phyloP scores from a whole-genome alignment of 2,888 invertebrate species.

The Drosophila paramelanica region DNA sequence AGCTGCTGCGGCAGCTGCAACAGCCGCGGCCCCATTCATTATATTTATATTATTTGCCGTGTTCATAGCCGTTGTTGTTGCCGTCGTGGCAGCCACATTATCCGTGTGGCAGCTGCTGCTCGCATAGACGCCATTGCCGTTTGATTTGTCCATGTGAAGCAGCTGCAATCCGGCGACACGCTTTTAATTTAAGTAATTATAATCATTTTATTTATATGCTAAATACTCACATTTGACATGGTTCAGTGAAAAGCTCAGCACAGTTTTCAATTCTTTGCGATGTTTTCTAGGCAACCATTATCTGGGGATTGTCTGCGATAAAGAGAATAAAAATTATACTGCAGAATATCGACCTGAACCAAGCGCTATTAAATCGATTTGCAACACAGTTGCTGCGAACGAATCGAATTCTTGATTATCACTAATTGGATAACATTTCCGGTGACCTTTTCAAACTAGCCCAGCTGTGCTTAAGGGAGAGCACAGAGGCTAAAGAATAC shows the following conservation, averaged over 20 bases:
- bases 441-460: slow-evolving; percentile 58
- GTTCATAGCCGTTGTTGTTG: slow-evolving; percentile 38
- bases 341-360: slow-evolving; percentile 1
- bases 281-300: slow-evolving; percentile 70
- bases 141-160: slow-evolving; percentile 84
- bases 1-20: slow-evolving; percentile 60
- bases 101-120: slow-evolving; percentile 55
- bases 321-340: slow-evolving; percentile 3
- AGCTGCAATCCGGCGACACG: slow-evolving; percentile 55
- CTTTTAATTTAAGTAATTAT: not conserved
- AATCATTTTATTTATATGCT: not conserved
- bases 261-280: slow-evolving; percentile 6
- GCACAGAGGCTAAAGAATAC: slow-evolving; percentile 21
- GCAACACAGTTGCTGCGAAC: slow-evolving; percentile 12
- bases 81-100: slow-evolving; percentile 47
- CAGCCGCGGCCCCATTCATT: slow-evolving; percentile 71
- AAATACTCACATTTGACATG: slow-evolving; percentile 81
- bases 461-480: slow-evolving; percentile 25
- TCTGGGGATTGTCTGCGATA: slow-evolving; percentile 70
- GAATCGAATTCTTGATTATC: slow-evolving; percentile 56
- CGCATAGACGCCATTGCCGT: slow-evolving; percentile 84
- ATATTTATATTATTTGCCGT: slow-evolving; percentile 66
- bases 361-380: slow-evolving; percentile 15
- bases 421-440: slow-evolving; percentile 74
- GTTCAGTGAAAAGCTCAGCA: slow-evolving; percentile 26